Evolutionary conservation across 2,797 vertebrate species (phyloP).

Genomic region (Triplophysa yarkandensis): DNA sequence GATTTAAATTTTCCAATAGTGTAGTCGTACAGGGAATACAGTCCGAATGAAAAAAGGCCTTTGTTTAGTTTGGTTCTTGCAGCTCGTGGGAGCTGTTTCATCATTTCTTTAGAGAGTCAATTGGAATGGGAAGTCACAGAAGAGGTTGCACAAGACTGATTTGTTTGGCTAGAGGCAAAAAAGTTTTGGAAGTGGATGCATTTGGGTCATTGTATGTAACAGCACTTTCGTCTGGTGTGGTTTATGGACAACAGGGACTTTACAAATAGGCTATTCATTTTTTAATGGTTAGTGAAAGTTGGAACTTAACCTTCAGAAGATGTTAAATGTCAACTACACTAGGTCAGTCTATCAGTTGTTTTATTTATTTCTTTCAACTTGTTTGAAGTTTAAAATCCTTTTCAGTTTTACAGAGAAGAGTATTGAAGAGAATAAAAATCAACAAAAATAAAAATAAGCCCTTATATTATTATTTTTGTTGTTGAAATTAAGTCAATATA

Average conservation of each 20-base stretch:
- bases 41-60: neutral
- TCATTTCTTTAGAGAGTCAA: conserved; percentile 29
- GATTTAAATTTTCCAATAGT: conserved; percentile 12
- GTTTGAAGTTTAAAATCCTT: neutral
- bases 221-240: conserved; percentile 47
- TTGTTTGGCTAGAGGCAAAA: conserved; percentile 56
- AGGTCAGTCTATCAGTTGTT: neutral
- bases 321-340: neutral
- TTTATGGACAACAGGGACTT: neutral
- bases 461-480: no score
- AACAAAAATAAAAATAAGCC: neutral
- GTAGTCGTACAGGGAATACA: neutral
- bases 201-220: conserved; percentile 23
- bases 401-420: neutral
- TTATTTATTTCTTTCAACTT: neutral
- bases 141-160: conserved; percentile 55
- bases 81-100: conserved; percentile 38
- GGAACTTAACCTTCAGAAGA: neutral
- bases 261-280: neutral
- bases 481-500: no score
- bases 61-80: conserved; percentile 7
- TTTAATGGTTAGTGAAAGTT: neutral
- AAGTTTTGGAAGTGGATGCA: conserved; percentile 36
- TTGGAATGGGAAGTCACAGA: conserved; percentile 44
- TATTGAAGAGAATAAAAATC: neutral